phyloP scores from a whole-genome alignment of 92 coral and sea anemone genomes.

The Umimayanthus kanabou region DNA sequence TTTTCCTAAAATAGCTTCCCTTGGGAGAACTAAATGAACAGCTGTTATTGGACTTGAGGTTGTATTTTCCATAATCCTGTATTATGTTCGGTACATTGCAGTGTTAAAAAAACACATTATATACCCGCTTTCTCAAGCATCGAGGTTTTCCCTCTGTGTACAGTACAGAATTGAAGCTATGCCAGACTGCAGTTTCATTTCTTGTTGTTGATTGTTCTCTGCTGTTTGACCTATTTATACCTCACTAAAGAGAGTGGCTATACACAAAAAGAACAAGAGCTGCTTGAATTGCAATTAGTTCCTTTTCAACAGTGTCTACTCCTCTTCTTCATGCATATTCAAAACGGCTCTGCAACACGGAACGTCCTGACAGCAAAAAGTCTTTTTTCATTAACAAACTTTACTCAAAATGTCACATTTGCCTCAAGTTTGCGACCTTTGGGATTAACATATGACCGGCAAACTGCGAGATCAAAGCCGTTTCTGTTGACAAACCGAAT shows the following conservation, averaged over 20 bases:
- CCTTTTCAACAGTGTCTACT: constrained; percentile 38
- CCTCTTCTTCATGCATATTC: constrained; percentile 47
- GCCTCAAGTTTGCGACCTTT: constrained; percentile 15
- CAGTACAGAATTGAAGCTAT: not conserved
- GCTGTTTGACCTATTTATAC: constrained; percentile 9
- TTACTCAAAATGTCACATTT: constrained; percentile 35
- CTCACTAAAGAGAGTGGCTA: constrained; percentile 18
- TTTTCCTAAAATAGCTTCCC: constrained; percentile 11
- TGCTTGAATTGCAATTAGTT: constrained; percentile 33
- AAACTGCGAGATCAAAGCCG: constrained; percentile 33
- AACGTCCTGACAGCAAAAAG: constrained; percentile 35
- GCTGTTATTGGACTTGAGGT: not conserved
- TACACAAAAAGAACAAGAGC: constrained; percentile 42
- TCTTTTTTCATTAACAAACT: constrained; percentile 46
- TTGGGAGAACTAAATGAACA: constrained; percentile 23
- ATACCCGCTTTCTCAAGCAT: not conserved
- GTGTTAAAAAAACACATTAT: not conserved
- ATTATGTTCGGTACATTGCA: not conserved
- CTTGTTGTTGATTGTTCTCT: constrained; percentile 24
- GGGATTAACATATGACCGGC: constrained; percentile 29
- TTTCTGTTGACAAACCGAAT: constrained; percentile 53
- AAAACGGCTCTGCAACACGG: constrained; percentile 48
- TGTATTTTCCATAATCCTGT: not conserved
- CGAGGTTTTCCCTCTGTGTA: not conserved
- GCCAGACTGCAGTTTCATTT: constrained; percentile 15